Percentiles rank a stretch among this genome's conserved stretches.
Evolutionary conservation across 2,797 vertebrate genomes (phyloP).

Genomic region (Cynopterus sphinx): DNA sequence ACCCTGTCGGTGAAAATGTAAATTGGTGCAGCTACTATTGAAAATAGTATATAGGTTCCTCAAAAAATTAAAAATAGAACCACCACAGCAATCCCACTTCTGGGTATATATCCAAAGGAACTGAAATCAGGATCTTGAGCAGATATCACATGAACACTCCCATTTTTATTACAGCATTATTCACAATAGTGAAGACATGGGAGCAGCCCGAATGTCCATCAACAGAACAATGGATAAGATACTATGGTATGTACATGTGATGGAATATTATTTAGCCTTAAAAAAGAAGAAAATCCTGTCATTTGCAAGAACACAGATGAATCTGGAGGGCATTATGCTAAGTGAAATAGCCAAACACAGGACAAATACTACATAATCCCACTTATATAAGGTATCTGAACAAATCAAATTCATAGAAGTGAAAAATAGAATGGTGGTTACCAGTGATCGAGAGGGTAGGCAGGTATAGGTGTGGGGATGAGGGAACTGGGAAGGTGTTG

Average conservation of each 20-base stretch:
- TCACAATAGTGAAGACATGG: neutral
- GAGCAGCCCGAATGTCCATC: neutral
- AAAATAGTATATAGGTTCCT: neutral
- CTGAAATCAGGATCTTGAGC: neutral
- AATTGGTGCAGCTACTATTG: neutral
- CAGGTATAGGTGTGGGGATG: neutral
- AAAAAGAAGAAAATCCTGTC: neutral
- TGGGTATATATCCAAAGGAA: neutral
- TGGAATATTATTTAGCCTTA: neutral
- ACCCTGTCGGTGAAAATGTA: neutral
- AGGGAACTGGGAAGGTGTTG: neutral
- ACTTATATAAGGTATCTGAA: neutral
- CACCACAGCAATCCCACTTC: neutral
- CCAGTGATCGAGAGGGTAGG: rapidly evolving
- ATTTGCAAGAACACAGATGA: neutral
- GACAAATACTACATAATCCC: neutral
- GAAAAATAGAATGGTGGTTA: neutral
- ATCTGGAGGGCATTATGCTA: neutral
- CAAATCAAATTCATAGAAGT: neutral
- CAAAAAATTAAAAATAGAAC: neutral
- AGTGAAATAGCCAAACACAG: neutral
- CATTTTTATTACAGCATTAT: neutral
- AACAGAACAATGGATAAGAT: neutral
- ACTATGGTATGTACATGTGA: neutral
- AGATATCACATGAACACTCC: neutral